Evolutionary conservation across 2,113 vertebrate species (phyloP).

Genomic region (Phalacrocorax pelagicus): DNA sequence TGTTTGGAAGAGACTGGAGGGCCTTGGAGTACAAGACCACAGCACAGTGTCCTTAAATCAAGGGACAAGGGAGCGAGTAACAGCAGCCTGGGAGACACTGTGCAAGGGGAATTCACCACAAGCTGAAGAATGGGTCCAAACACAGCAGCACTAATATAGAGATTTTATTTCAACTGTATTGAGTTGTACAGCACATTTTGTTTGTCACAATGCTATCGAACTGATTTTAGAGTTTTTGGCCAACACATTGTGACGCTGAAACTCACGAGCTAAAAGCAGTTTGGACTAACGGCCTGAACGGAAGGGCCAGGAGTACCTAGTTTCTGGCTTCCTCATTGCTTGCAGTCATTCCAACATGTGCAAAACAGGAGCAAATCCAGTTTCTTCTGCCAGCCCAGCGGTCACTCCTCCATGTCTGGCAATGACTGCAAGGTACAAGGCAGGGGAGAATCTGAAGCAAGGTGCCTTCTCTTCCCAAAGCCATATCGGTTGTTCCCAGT

Average conservation of each 20-base stretch:
- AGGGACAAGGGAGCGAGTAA: background rate
- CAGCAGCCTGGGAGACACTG: background rate
- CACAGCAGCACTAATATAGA: slow-evolving; percentile 82
- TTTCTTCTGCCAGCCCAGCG: background rate
- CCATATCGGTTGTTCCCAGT: slow-evolving; percentile 59
- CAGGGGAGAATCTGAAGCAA: slow-evolving; percentile 40
- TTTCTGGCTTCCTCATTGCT: slow-evolving; percentile 38
- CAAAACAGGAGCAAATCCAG: background rate
- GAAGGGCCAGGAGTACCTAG: slow-evolving; percentile 55
- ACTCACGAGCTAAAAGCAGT: slow-evolving; percentile 78
- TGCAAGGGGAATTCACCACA: background rate
- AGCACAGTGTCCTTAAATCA: background rate
- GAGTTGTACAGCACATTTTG: slow-evolving; percentile 81
- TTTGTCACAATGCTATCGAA: slow-evolving; percentile 80
- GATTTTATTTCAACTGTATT: slow-evolving; percentile 81
- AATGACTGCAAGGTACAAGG: slow-evolving; percentile 51
- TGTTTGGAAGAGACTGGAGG: background rate
- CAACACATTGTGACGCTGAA: slow-evolving; percentile 74
- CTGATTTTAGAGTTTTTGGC: slow-evolving; percentile 76
- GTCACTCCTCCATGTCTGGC: background rate
- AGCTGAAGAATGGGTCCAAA: slow-evolving; percentile 50
- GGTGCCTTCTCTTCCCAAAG: slow-evolving; percentile 52
- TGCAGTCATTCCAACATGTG: slow-evolving; percentile 24
- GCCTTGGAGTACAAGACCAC: background rate
- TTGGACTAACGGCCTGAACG: slow-evolving; percentile 71